Conservation (phyloP, 2,888 invertebrate species). For the Brachypterus glaber region DNA sequence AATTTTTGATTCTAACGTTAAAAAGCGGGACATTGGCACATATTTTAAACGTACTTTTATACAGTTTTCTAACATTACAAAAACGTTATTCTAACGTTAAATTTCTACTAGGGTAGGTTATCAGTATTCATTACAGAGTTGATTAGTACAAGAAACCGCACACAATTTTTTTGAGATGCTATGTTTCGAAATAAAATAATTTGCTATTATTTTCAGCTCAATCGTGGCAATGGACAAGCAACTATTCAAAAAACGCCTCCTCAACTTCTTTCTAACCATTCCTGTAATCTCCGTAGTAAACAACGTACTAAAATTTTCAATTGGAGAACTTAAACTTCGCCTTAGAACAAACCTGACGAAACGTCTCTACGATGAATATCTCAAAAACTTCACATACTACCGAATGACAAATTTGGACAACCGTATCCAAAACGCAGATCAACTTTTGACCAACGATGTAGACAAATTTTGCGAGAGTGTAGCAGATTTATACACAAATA, state of each 20-base stretch:
- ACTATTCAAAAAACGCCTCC: conserved; percentile 64
- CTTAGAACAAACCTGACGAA: conserved; percentile 82
- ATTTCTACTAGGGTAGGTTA: too few relatives aligned
- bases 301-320: conserved; percentile 87
- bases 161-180: too few relatives aligned
- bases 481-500: conserved; percentile 91
- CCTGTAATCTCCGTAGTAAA: conserved; percentile 90
- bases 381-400: conserved; percentile 95
- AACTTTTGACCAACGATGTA: conserved; percentile 89
- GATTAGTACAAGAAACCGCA: too few relatives aligned
- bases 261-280: conserved; percentile 74
- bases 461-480: conserved; percentile 96
- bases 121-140: too few relatives aligned
- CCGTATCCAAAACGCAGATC: conserved; percentile 91
- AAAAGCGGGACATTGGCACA: too few relatives aligned
- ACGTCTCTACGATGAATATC: conserved; percentile 82
- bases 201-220: conserved; percentile 55
- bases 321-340: conserved; percentile 85
- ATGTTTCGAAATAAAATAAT: too few relatives aligned
- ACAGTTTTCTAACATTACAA: too few relatives aligned
- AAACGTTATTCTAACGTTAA: too few relatives aligned
- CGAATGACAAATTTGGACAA: conserved; percentile 93
- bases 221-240: conserved; percentile 80
- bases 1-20: too few relatives aligned
- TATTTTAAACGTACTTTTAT: too few relatives aligned